These are phyloP conservation scores for Dryadula phaetusa DNA, from an alignment of 2,888 invertebrate genomes.

Conservation along the genomic window DNA sequence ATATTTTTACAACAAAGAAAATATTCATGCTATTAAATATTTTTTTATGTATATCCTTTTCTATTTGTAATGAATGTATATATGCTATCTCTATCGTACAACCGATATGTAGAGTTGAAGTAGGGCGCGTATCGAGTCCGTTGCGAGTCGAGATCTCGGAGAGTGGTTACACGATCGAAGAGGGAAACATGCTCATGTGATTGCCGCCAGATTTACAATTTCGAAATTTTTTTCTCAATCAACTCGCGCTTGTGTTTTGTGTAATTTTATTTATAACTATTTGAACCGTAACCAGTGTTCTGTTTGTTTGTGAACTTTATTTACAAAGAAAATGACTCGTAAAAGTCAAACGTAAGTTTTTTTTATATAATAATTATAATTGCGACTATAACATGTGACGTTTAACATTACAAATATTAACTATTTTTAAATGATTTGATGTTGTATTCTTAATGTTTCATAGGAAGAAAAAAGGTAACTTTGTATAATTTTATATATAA, in stretches of 20 bases:
- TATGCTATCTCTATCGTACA: constrained; percentile 68
- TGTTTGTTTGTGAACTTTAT: constrained; percentile 33
- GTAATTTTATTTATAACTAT: constrained; percentile 43
- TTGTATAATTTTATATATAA: neutral
- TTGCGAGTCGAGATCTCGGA: constrained; percentile 77
- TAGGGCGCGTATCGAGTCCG: constrained; percentile 77
- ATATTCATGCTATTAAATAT: neutral
- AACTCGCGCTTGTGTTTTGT: constrained; percentile 59
- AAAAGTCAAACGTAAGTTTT: constrained; percentile 51
- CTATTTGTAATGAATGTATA: constrained; percentile 24
- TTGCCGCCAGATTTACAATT: constrained; percentile 74
- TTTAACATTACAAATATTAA: neutral
- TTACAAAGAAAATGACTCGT: constrained; percentile 47
- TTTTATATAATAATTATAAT: constrained; percentile 53
- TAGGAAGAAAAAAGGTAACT: neutral
- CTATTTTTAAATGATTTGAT: neutral
- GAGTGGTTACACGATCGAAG: constrained; percentile 78
- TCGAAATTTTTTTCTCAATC: constrained; percentile 59
- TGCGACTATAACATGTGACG: neutral
- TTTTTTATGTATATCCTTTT: constrained; percentile 29
- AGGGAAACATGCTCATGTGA: constrained; percentile 78
- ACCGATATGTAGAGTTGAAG: constrained; percentile 68
- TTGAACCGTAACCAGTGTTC: constrained; percentile 47
- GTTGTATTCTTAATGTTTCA: neutral
- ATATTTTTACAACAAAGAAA: neutral